Conservation (phyloP, 2,888 invertebrate species). For the Cheilosia grossa region DNA sequence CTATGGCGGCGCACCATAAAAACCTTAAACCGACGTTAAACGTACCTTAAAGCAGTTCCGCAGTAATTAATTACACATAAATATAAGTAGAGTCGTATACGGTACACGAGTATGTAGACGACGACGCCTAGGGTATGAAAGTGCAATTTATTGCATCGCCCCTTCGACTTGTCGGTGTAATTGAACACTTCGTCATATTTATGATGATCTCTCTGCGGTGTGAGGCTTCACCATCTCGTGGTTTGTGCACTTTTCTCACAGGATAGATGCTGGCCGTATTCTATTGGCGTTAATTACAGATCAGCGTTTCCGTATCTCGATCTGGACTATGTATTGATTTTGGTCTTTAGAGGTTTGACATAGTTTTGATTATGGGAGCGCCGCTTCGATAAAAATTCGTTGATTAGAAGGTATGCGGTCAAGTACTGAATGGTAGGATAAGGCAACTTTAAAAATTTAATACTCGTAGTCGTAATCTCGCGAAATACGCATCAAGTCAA, state of each 20-base stretch:
- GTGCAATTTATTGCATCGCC: slow-evolving; percentile 46
- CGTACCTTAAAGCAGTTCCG: slow-evolving; percentile 21
- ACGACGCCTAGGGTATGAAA: slow-evolving; percentile 5
- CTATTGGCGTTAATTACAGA: slow-evolving; percentile 49
- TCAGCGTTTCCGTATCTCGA: slow-evolving; percentile 49
- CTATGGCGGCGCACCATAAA: slow-evolving; percentile 38
- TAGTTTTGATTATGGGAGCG: not conserved
- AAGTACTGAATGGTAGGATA: no score
- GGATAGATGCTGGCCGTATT: slow-evolving; percentile 27
- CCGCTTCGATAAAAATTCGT: no score
- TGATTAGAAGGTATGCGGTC: no score
- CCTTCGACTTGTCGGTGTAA: slow-evolving; percentile 15
- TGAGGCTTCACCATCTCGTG: slow-evolving; percentile 27
- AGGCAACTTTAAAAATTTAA: no score
- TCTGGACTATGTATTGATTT: not conserved
- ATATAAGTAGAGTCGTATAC: slow-evolving; percentile 10
- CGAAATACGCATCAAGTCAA: no score
- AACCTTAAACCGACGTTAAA: slow-evolving; percentile 41
- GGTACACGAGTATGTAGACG: not conserved
- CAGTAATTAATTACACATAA: slow-evolving; percentile 63
- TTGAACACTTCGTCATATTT: slow-evolving; percentile 69
- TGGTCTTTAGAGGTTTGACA: slow-evolving; percentile 9
- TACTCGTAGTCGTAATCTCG: no score
- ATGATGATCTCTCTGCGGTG: slow-evolving; percentile 46
- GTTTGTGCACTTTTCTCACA: slow-evolving; percentile 35